phyloP scores from a whole-genome alignment of 1,140 invertebrate species.

The Heliconius hermathena region DNA sequence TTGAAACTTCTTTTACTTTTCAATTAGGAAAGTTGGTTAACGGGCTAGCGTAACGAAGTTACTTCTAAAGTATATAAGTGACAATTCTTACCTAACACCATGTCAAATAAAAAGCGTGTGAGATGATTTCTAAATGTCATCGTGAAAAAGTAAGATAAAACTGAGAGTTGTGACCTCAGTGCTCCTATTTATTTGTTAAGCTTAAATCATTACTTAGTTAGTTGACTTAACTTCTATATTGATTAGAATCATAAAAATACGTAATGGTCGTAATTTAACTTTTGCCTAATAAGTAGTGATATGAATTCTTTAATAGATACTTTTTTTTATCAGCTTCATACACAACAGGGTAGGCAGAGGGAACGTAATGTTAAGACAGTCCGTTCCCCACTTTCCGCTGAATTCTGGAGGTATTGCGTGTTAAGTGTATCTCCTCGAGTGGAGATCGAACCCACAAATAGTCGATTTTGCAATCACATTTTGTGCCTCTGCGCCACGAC shows the following conservation, averaged over 20 bases:
- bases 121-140: constrained; percentile 29
- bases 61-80: constrained; percentile 16
- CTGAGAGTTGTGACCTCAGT: background rate
- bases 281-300: no score
- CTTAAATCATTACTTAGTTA: background rate
- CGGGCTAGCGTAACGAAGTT: constrained; percentile 19
- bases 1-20: constrained; percentile 25
- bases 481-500: no score
- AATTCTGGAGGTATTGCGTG: no score
- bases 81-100: constrained; percentile 24
- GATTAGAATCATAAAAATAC: background rate
- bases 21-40: constrained; percentile 32
- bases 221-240: background rate
- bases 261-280: background rate
- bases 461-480: no score
- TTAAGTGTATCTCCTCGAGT: no score
- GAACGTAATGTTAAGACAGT: no score
- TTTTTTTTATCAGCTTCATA: background rate
- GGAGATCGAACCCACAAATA: no score
- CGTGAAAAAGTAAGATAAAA: constrained; percentile 12
- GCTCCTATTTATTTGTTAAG: background rate
- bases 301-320: background rate
- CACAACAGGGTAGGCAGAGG: no score
- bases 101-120: constrained; percentile 32
- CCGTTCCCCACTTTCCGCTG: no score